These are phyloP conservation scores for Eupithecia subumbrata DNA, from an alignment of 2,888 invertebrate species.

Conservation along the genomic window DNA sequence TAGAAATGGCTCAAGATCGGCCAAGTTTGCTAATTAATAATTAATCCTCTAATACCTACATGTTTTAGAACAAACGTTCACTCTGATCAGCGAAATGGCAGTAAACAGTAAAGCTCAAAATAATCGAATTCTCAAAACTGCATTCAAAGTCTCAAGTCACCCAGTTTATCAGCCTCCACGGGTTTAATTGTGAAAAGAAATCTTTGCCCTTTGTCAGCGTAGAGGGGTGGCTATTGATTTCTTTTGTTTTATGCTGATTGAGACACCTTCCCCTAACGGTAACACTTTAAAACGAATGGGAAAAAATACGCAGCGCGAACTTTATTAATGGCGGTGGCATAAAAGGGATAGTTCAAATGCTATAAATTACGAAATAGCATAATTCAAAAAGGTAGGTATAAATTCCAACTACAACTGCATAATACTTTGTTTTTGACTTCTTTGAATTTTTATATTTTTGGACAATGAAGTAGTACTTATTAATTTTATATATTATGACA, in stretches of 20 bases:
- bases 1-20: no score
- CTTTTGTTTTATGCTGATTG: conserved; percentile 85
- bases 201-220: conserved; percentile 83
- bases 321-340: conserved; percentile 47
- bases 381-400: conserved; percentile 17
- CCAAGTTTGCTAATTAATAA: no score
- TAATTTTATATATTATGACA: no score
- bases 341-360: conserved; percentile 33
- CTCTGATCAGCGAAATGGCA: neutral
- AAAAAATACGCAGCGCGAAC: conserved; percentile 57
- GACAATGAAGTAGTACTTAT: no score
- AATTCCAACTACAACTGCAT: no score
- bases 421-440: no score
- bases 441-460: no score
- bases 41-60: neutral
- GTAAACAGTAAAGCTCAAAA: neutral
- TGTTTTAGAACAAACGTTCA: neutral
- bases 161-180: conserved; percentile 72
- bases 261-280: conserved; percentile 79
- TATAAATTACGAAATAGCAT: conserved; percentile 29
- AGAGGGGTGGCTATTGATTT: conserved; percentile 80
- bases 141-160: conserved; percentile 58
- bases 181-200: conserved; percentile 84
- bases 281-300: conserved; percentile 73
- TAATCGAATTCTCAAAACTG: conserved; percentile 16